These are phyloP conservation scores for Lasius platythorax DNA, from an alignment of 2,888 invertebrate species.

Conservation along the genomic window DNA sequence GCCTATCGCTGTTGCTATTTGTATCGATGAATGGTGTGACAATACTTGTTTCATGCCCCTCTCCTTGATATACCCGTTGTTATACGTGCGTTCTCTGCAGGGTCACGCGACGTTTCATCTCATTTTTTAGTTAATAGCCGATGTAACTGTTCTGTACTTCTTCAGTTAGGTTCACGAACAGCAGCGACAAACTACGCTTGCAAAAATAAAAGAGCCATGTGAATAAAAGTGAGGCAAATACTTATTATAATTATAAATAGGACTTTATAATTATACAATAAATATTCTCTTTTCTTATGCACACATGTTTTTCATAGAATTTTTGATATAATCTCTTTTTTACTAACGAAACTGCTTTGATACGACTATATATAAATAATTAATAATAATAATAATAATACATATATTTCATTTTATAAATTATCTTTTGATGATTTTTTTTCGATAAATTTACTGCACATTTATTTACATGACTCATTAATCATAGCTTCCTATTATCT, in stretches of 20 bases:
- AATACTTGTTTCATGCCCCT: conserved; percentile 61
- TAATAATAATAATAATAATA: background rate
- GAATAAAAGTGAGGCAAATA: conserved; percentile 31
- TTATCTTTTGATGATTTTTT: background rate
- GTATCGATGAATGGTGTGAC: conserved; percentile 64
- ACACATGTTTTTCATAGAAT: background rate
- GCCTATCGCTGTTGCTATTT: conserved; percentile 67
- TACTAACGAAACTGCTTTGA: background rate
- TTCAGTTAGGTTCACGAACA: conserved; percentile 2
- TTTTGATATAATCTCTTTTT: conserved; percentile 21
- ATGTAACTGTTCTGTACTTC: background rate
- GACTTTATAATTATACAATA: background rate
- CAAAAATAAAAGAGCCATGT: background rate
- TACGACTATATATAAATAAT: background rate
- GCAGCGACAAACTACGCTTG: conserved; percentile 8
- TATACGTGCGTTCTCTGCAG: conserved; percentile 41
- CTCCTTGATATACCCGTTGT: conserved; percentile 46
- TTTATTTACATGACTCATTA: conserved; percentile 34
- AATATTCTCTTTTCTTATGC: background rate
- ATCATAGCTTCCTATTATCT: conserved; percentile 26
- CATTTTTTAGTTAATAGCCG: background rate
- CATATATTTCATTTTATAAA: background rate
- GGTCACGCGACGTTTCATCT: conserved; percentile 27
- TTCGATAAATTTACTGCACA: background rate
- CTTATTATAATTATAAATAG: background rate